These are phyloP conservation scores for Myopa testacea DNA, from an alignment of 2,888 invertebrate genomes.

Conservation along the genomic window DNA sequence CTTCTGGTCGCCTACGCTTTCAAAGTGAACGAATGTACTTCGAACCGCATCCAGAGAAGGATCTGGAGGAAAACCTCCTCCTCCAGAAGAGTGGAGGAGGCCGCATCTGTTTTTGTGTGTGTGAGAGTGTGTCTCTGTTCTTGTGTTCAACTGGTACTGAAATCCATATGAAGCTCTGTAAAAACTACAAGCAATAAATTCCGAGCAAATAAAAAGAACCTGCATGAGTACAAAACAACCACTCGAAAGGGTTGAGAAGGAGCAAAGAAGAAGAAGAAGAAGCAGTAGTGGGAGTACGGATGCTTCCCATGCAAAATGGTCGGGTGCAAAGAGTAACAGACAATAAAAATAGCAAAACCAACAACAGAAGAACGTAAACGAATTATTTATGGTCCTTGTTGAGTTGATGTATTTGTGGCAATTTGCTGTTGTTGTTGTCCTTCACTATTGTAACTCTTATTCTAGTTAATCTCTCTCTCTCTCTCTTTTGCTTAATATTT, in stretches of 20 bases:
- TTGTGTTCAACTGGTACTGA: slow-evolving; percentile 25
- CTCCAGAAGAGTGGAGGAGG: too few species aligned
- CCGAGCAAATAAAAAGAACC: slow-evolving; percentile 34
- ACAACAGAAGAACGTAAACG: background rate
- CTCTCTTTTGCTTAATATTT: background rate
- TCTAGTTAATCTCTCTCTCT: too few species aligned
- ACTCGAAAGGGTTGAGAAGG: background rate
- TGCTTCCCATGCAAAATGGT: slow-evolving; percentile 9
- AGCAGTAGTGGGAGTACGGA: background rate
- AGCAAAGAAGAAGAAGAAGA: background rate
- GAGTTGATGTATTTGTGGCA: slow-evolving; percentile 19
- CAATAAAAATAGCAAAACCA: too few species aligned
- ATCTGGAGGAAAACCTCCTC: too few species aligned
- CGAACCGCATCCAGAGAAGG: too few species aligned
- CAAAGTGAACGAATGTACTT: too few species aligned
- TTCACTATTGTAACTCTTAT: background rate
- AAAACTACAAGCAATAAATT: slow-evolving; percentile 43
- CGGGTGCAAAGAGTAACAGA: background rate
- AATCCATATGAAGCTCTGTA: slow-evolving; percentile 43
- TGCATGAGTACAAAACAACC: too few species aligned
- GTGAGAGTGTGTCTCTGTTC: too few species aligned
- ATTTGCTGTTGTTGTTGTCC: slow-evolving; percentile 11
- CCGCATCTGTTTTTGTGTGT: too few species aligned
- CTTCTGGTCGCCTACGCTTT: background rate
- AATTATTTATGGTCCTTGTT: slow-evolving; percentile 28